phyloP scores from a whole-genome alignment of 2,797 vertebrate species.

The Gymnothorax javanicus region DNA sequence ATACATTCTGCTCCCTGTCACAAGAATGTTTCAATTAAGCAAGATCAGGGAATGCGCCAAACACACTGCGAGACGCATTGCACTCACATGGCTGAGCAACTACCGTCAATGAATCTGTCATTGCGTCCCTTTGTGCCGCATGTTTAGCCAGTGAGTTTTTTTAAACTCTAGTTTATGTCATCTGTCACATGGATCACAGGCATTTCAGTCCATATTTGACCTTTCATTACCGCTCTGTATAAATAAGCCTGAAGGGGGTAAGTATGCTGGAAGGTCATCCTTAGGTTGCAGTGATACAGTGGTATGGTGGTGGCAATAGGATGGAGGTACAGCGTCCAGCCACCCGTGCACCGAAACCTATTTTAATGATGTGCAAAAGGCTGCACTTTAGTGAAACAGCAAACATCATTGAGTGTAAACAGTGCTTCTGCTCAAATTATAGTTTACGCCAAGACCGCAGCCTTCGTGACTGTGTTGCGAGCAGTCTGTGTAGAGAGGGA shows the following conservation, averaged over 20 bases:
- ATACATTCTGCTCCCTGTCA: background rate
- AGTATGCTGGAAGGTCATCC: slow-evolving; percentile 18
- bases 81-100: background rate
- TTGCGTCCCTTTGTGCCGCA: background rate
- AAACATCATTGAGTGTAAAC: slow-evolving; percentile 52
- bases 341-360: slow-evolving; percentile 31
- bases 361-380: slow-evolving; percentile 48
- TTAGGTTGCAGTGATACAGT: slow-evolving; percentile 26
- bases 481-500: background rate
- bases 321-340: background rate
- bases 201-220: slow-evolving; percentile 17
- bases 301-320: slow-evolving; percentile 32
- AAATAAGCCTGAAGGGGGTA: slow-evolving; percentile 14
- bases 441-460: slow-evolving; percentile 46
- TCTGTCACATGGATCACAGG: slow-evolving; percentile 13
- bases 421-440: slow-evolving; percentile 53
- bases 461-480: slow-evolving; percentile 18
- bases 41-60: background rate
- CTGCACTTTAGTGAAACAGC: slow-evolving; percentile 46
- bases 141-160: slow-evolving; percentile 8
- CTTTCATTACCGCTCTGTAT: slow-evolving; percentile 37
- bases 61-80: background rate
- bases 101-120: slow-evolving; percentile 8
- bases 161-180: background rate
- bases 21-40: background rate